Evolutionary conservation across 2,113 vertebrate genomes (phyloP).

Genomic region (Phocoena sinus): DNA sequence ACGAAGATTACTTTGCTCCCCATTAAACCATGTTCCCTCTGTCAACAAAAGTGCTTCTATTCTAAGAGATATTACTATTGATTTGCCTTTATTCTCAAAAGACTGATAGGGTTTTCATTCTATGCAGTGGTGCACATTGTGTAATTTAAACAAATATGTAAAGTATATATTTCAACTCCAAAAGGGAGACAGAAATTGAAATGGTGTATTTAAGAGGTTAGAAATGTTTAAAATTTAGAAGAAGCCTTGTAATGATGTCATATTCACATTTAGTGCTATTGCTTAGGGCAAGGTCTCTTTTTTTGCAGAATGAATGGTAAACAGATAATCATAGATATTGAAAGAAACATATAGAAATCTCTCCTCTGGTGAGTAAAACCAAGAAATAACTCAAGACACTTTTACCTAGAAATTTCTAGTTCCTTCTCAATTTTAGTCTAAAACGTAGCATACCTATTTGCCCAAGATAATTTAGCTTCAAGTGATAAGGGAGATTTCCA

Average conservation of each 20-base stretch:
- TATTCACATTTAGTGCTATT: neutral
- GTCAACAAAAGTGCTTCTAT: slow-evolving; percentile 54
- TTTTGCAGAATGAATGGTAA: neutral
- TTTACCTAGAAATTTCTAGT: neutral
- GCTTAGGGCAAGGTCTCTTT: neutral
- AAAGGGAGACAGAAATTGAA: neutral
- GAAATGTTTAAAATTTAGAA: neutral
- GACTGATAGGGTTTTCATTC: neutral
- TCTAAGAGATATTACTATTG: slow-evolving; percentile 48
- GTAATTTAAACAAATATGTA: slow-evolving; percentile 33
- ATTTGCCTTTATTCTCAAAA: slow-evolving; percentile 54
- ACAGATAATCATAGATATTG: neutral
- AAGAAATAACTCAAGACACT: neutral
- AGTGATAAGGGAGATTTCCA: neutral
- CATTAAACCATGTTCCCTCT: neutral
- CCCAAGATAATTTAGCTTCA: neutral
- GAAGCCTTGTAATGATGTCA: neutral
- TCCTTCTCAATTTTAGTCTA: neutral
- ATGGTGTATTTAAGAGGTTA: neutral
- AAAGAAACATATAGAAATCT: neutral
- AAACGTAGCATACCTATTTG: neutral
- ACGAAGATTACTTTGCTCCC: slow-evolving; percentile 31
- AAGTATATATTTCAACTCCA: neutral
- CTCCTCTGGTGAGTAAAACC: neutral
- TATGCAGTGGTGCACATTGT: neutral